Evolutionary conservation across 2,888 invertebrate genomes (phyloP).

Genomic region (Chrysina gloriosa): DNA sequence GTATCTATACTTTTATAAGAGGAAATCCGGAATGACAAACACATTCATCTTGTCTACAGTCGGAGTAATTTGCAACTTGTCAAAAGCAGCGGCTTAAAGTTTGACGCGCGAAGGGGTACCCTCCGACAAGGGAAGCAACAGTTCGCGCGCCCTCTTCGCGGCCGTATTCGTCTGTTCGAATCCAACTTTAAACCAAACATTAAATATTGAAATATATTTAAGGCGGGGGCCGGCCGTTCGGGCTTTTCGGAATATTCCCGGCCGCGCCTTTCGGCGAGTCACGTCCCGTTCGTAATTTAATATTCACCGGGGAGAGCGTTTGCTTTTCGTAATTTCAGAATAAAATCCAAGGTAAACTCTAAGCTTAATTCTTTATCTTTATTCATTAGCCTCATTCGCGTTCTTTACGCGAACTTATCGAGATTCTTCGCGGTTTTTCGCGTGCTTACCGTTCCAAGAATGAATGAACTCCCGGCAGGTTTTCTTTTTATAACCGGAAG

Average conservation of each 20-base stretch:
- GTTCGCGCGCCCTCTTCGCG: conserved; percentile 1
- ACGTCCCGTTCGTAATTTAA: conserved; percentile 31
- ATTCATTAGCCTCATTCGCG: conserved; percentile 34
- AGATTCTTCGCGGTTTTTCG: conserved; percentile 32
- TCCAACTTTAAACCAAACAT: conserved; percentile 36
- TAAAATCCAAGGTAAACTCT: conserved; percentile 31
- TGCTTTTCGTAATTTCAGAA: conserved; percentile 32
- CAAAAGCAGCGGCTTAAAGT: conserved; percentile 42
- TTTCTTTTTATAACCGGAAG: no score
- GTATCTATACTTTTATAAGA: conserved; percentile 40
- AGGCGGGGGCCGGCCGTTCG: not conserved
- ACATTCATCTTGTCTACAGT: conserved; percentile 42
- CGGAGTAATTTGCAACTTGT: conserved; percentile 44
- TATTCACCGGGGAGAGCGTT: conserved; percentile 32
- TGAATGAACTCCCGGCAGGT: no score
- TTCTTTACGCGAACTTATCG: conserved; percentile 2
- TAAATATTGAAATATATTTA: conserved; percentile 39
- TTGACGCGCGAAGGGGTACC: conserved; percentile 31
- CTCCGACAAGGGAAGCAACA: conserved; percentile 39
- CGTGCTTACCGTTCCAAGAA: no score
- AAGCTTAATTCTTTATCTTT: conserved; percentile 33
- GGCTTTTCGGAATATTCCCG: not conserved
- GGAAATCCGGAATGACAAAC: conserved; percentile 41
- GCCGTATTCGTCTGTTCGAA: conserved; percentile 12
- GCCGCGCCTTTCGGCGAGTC: not conserved